Percentiles rank a stretch among this genome's conserved stretches.
Evolutionary conservation across 2,113 vertebrate genomes (phyloP).

Genomic region (Hippopotamus amphibius): DNA sequence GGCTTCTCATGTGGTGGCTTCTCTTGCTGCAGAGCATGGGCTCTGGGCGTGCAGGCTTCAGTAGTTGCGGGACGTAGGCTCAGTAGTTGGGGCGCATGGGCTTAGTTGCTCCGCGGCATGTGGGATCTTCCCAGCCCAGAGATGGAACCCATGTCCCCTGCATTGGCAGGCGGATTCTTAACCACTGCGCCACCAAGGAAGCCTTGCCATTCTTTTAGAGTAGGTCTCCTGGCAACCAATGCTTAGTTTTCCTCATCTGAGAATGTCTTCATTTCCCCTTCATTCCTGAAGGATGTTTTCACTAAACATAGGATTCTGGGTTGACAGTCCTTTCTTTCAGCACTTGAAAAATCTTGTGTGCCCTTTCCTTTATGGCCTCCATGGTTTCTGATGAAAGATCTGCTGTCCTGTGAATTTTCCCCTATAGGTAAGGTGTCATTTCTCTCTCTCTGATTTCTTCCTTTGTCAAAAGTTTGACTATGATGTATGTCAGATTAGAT

Average conservation of each 20-base stretch:
- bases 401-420: slow-evolving; percentile 22
- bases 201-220: background rate
- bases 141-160: too few relatives aligned
- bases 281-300: slow-evolving; percentile 40
- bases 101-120: too few relatives aligned
- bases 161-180: too few relatives aligned
- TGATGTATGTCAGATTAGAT: background rate
- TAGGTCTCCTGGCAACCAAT: background rate
- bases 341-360: slow-evolving; percentile 1
- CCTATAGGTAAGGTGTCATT: background rate
- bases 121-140: too few relatives aligned
- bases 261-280: background rate
- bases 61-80: too few relatives aligned
- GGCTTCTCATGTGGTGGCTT: too few relatives aligned
- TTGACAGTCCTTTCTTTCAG: background rate
- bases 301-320: background rate
- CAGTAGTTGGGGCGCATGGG: too few relatives aligned
- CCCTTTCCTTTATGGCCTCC: background rate
- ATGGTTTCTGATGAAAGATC: slow-evolving; percentile 34
- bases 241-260: slow-evolving; percentile 18
- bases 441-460: slow-evolving; percentile 4
- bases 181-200: too few relatives aligned
- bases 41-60: too few relatives aligned
- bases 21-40: too few relatives aligned
- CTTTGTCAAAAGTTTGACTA: slow-evolving; percentile 16